Evolutionary conservation across 1,140 invertebrate genomes (phyloP), one percentile per base, ranked within the genome.

Genomic region (Drosophila kikkawai): DNA sequence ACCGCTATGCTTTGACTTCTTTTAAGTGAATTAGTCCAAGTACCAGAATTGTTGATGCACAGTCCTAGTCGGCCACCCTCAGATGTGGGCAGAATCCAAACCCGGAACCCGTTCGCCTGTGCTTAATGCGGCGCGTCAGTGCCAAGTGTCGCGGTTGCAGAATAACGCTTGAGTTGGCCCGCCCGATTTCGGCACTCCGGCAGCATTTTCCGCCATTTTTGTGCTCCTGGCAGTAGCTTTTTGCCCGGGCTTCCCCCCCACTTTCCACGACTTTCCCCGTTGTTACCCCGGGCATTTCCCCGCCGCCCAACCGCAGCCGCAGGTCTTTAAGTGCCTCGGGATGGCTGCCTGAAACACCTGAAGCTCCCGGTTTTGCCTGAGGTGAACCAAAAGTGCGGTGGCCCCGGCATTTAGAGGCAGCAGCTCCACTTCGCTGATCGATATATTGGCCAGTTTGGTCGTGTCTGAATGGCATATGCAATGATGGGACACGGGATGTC

Each of bases 81-180:
- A n/a, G 19, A 56, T 56, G 53, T 56, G 9, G 63, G 29, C 29
- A 11, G 39, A 19, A 36, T 22, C 39, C 37, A 69, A 45, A 5
- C 64, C 60, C 29, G 12, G 32, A 81, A 71, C 59, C 70, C 82
- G 80, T 86, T 86, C 69, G 79, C 68, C 61, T 86, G 82, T 69
- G 79, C 68, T 79, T 82, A 86, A 86, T 86, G 82, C 63, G 82
- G 70, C 82, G 82, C 82, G 82, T 86, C 82, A 82, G 82, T 63
- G 82, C 82, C 84, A 86, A 86, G 82, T 86, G 82, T 86, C 79
- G 82, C 66, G 82, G 82, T 82, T 86, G 67, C 79, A 85, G 70
- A 75, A 85, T 86, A 85, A 78, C 82, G 82, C 65, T 86, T 64
- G 47, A 81, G 65, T 83, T 79, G 75, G 65, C 44, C 66, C 67